These are phyloP conservation scores for Archocentrus centrarchus DNA, from an alignment of 2,113 vertebrate species.

Conservation along the genomic window DNA sequence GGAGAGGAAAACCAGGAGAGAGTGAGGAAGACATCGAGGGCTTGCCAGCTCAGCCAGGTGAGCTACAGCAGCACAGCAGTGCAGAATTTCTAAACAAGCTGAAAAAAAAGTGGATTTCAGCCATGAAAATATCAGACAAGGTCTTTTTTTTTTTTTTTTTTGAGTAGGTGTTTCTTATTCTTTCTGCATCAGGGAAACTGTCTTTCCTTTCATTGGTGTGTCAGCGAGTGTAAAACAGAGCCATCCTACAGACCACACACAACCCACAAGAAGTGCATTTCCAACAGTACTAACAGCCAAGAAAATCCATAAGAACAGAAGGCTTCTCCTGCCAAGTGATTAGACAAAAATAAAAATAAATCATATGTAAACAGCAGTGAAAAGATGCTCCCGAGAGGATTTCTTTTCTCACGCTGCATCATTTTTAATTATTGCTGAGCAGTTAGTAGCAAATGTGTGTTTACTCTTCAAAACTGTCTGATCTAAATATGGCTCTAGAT, in stretches of 20 bases:
- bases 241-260: neutral
- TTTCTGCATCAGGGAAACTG: conserved; percentile 4
- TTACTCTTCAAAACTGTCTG: neutral
- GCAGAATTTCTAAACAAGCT: neutral
- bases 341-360: neutral
- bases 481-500: neutral
- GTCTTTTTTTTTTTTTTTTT: neutral
- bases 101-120: neutral
- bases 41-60: neutral
- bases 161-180: neutral
- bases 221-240: conserved; percentile 12
- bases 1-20: no score
- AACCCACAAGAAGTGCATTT: neutral
- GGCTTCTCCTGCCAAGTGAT: neutral
- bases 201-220: neutral
- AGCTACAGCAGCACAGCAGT: neutral
- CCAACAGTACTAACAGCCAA: neutral
- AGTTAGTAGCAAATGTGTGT: neutral
- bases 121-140: conserved; percentile 11
- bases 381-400: neutral
- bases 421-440: neutral
- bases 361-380: neutral
- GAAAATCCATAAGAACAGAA: neutral
- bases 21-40: neutral
- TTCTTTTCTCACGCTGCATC: neutral